A percentile compares a stretch with the other conserved stretches of the same genome.
Conservation (phyloP, 2,113 vertebrate species). For the Oreamnos americanus region DNA sequence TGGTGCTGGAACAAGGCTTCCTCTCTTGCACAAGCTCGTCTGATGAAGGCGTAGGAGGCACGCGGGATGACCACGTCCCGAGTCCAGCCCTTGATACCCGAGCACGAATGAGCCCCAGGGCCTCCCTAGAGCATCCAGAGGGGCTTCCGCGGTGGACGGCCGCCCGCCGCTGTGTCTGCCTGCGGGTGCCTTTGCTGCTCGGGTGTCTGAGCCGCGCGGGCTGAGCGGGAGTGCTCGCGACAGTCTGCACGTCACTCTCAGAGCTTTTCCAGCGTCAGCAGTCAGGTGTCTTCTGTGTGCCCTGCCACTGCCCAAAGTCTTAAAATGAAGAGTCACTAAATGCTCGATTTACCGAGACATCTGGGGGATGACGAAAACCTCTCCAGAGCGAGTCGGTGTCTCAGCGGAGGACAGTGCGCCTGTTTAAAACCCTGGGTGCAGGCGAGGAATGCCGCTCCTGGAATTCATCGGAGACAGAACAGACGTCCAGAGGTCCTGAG, state of each 20-base stretch:
- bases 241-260: accelerated
- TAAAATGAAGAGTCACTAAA: not conserved
- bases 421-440: too few species aligned
- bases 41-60: not conserved
- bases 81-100: not conserved
- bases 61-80: too few species aligned
- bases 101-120: not conserved
- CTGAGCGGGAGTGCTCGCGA: too few species aligned
- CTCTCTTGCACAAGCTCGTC: not conserved
- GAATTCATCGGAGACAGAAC: not conserved
- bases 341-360: not conserved
- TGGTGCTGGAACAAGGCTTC: not conserved
- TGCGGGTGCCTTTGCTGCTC: not conserved
- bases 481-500: not conserved
- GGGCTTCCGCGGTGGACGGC: accelerated
- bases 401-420: accelerated
- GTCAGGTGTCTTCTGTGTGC: not conserved
- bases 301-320: not conserved
- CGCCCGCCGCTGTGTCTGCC: not conserved
- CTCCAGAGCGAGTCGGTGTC: not conserved
- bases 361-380: not conserved
- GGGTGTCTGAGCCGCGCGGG: not conserved
- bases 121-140: too few species aligned
- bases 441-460: not conserved
- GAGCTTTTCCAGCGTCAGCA: not conserved